Base-by-base conservation (phyloP, 2,113 vertebrate genomes). In the Tangachromis dhanisi region DNA sequence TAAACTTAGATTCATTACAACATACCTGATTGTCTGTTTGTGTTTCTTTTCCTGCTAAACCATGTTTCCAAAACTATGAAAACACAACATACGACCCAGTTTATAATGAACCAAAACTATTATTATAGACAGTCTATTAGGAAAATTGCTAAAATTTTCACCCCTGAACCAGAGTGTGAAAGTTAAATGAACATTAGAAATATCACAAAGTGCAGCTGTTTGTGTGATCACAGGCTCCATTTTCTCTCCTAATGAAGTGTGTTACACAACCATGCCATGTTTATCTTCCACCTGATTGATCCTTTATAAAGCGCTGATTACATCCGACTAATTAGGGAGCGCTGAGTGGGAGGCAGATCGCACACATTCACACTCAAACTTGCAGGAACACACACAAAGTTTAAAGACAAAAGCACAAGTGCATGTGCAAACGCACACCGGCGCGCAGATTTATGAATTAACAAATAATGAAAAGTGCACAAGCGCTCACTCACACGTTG, bases 231-330 rank as follows among this genome's bases (percentile, higher is more conserved):
- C 91, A 90, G 21, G 83, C 78, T 88, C 81, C 78, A 94, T 95
- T 95, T 95, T 96, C 92, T 63, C 85, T 92, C 88, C 73, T 94
- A 96, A 96, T 96, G 96, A 92, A 90, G 94, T 95, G 95, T 94
- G 91, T 92, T 93, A 91, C 83, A 90, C 90, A 92, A 88, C 83
- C 91, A 55, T 73, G 80, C 87, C 47, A 19, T 96, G 95, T 96
- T 97, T 96, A 96, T 93, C 89, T 91, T 94, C 55, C 86, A 94
- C 80, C 93, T 93, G 94, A 96, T 93, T 94, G 93, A 94, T 94
- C 92, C 92, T 94, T 92, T 92, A 93, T 86, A 89, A 91, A 71
- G 53, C 68, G 54, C 91, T 97, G 95, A 96, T 97, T 96, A 94
- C 88, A 87, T 89, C 83, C 73, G 13, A 89, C 90, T 93, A 90